These are phyloP conservation scores for Haliclystus octoradiatus DNA, from an alignment of 30 jellyfish, hydroid and myxozoan genomes.

Conservation along the genomic window DNA sequence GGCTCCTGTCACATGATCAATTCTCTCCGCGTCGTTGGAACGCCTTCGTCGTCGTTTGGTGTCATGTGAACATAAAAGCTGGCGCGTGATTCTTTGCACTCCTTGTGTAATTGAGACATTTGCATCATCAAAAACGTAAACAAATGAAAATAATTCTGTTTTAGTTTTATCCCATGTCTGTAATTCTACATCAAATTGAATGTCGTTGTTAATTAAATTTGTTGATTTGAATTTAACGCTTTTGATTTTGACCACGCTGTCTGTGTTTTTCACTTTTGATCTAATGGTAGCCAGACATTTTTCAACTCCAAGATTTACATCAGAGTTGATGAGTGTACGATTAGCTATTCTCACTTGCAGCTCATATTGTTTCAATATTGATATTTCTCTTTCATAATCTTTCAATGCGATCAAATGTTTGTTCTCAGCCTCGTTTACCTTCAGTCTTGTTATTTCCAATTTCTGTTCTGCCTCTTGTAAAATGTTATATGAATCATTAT, in stretches of 20 bases:
- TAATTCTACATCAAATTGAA: slow-evolving; percentile 4
- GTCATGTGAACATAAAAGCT: slow-evolving; percentile 13
- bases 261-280: neutral
- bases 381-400: slow-evolving; percentile 14
- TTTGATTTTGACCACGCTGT: slow-evolving; percentile 4
- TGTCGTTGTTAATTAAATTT: slow-evolving; percentile 8
- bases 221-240: slow-evolving; percentile 15
- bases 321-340: slow-evolving; percentile 12
- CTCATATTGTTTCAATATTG: slow-evolving; percentile 14
- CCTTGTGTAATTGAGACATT: slow-evolving; percentile 20
- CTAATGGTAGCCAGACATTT: slow-evolving; percentile 11
- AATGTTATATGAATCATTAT: slow-evolving; percentile 21
- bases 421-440: slow-evolving; percentile 17
- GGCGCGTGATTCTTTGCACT: slow-evolving; percentile 15
- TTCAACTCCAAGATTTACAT: slow-evolving; percentile 22
- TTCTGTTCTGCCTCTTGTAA: slow-evolving; percentile 10
- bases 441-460: neutral
- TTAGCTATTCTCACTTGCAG: slow-evolving; percentile 20
- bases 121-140: slow-evolving; percentile 21
- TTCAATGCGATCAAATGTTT: slow-evolving; percentile 8
- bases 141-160: neutral
- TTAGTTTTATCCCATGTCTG: neutral
- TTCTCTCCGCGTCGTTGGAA: slow-evolving; percentile 3
- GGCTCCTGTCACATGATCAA: neutral
- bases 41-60: slow-evolving; percentile 29